Base-by-base conservation (phyloP, 2,888 invertebrate species). In the Phasia obesa region DNA sequence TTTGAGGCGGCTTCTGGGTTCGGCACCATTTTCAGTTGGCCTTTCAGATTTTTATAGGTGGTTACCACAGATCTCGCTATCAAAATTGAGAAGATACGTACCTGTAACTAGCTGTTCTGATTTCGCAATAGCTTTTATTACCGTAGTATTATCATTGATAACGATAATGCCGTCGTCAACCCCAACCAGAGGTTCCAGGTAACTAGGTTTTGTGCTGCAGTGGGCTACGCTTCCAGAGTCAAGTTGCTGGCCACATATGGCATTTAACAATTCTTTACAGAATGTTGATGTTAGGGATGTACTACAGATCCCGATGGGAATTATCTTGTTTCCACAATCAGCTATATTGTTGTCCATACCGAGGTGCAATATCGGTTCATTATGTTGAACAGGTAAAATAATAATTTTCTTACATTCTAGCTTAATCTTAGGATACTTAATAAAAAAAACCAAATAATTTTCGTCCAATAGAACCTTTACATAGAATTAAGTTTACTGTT, bases 401-500 rank as follows among this genome's bases (percentile, higher is more conserved):
- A 4, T 59, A 13, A 67, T 25, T 38, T 62, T 77, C 31, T 53
- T 65, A 64, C 57, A 75, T 31, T 25, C 55, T 23, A 78, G 4
- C 19, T n/a, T 49, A 71, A 49, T 17, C 38, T 49, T 73, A 42
- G 79, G 79, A 47, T 71, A 79, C 38, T 73, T 59, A 19, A 65
- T 65, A 51, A 73, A 13, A 38, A 78, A 70, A 17, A 49, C n/a
- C 62, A 71, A 47, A 59, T 49, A 57, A 27, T 65, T 35, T 23
- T 65, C 38, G 9, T 64, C 23, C 42, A 59, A 42, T 4, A 80
- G 67, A 9, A 82, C 69, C 23, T 78, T 84, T 55, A 85, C 25
- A 42, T 15, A 44, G 47, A 83, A 27, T 64, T 42, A 38, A 67
- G 59, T 82, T 84, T 15, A 80, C 64, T 5, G 65, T 70, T n/a